Evolutionary conservation across 2,113 vertebrate species (phyloP).

Genomic region (Microcebus murinus): DNA sequence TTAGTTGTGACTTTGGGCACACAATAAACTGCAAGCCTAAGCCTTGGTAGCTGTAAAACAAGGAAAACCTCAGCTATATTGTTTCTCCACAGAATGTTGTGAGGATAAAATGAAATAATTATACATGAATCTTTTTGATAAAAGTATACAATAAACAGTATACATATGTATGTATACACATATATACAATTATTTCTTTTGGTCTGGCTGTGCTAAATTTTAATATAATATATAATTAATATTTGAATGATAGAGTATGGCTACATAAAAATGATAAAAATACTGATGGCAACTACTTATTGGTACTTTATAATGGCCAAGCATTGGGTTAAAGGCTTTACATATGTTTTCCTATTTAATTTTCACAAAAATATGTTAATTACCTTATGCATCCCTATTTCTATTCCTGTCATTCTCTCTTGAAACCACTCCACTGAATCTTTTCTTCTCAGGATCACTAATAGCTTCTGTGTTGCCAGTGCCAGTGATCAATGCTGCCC

Average conservation of each 20-base stretch:
- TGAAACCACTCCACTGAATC: background rate
- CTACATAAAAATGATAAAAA: background rate
- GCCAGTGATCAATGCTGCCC: background rate
- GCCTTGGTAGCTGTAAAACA: background rate
- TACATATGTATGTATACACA: background rate
- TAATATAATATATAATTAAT: background rate
- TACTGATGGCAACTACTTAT: background rate
- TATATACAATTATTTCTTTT: background rate
- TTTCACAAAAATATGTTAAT: slow-evolving; percentile 2
- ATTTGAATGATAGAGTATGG: background rate
- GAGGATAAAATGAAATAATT: slow-evolving; percentile 29
- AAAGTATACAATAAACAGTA: background rate
- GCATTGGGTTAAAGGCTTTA: background rate
- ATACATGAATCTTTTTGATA: background rate
- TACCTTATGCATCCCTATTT: background rate
- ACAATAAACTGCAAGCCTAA: background rate
- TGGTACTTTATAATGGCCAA: background rate
- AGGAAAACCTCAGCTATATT: background rate
- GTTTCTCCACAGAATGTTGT: background rate
- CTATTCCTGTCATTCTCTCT: background rate
- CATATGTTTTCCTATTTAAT: background rate
- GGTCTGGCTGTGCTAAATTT: background rate
- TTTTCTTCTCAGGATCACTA: background rate
- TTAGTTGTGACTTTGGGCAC: background rate
- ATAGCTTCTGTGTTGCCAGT: background rate